Conservation (phyloP, 2,113 vertebrate species). For the Anoura caudifer region DNA sequence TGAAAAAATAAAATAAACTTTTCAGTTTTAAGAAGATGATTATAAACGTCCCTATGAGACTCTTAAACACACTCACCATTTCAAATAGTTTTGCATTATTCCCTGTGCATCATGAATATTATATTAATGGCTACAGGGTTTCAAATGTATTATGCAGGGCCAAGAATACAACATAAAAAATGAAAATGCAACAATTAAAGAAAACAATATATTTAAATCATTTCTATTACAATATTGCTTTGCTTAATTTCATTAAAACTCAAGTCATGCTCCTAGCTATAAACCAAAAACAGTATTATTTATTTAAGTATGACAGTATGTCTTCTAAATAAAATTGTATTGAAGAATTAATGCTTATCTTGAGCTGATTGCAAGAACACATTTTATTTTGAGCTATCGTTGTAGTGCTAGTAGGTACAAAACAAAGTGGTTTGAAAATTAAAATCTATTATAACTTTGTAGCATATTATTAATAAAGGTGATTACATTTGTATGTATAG, state of each 20-base stretch:
- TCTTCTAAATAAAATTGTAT: slow-evolving; percentile 29
- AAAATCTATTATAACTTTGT: not conserved
- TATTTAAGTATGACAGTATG: not conserved
- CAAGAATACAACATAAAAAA: not conserved
- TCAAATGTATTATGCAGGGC: not conserved
- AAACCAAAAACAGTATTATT: not conserved
- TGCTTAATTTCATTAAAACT: slow-evolving; percentile 22
- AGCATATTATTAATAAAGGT: not conserved
- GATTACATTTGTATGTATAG: not conserved
- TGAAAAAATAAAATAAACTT: slow-evolving; percentile 16
- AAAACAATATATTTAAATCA: not conserved
- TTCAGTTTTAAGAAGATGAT: not conserved
- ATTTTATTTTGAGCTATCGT: not conserved
- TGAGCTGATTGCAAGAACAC: not conserved
- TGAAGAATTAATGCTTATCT: not conserved
- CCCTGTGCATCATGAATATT: not conserved
- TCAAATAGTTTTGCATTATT: not conserved
- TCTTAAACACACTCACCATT: not conserved
- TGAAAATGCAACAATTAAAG: not conserved
- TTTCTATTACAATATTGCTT: not conserved
- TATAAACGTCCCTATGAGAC: not conserved
- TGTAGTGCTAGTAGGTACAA: not conserved
- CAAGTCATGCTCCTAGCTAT: not conserved
- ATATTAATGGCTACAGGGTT: slow-evolving; percentile 22
- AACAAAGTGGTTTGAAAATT: slow-evolving; percentile 3